Percentiles rank a stretch among this genome's conserved stretches.
phyloP scores from a whole-genome alignment of 1,140 invertebrate species.

The Bilobella aurantiaca region DNA sequence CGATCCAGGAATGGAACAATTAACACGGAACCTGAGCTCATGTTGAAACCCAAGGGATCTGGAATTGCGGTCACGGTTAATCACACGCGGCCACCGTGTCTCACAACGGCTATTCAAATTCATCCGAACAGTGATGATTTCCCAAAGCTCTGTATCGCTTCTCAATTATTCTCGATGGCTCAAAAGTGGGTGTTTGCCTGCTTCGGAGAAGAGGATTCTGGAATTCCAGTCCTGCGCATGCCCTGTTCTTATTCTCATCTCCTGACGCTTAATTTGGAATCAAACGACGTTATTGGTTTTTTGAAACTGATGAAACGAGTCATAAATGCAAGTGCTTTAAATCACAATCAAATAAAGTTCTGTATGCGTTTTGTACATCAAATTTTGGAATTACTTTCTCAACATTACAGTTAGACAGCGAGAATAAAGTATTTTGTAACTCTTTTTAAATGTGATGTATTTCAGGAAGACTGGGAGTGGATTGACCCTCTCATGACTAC shows the following conservation, averaged over 20 bases:
- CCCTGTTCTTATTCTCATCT: conserved; percentile 32
- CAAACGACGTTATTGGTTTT: conserved; percentile 25
- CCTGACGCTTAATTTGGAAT: conserved; percentile 30
- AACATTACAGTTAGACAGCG: too few species aligned
- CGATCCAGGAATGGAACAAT: too few species aligned
- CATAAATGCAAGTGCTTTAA: conserved; percentile 17
- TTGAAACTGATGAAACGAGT: conserved; percentile 24
- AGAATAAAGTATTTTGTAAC: too few species aligned
- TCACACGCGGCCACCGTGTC: conserved; percentile 21
- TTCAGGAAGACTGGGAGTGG: conserved; percentile 30
- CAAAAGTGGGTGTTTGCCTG: conserved; percentile 33
- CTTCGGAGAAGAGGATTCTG: conserved; percentile 22
- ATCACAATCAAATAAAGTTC: not conserved
- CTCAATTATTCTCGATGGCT: conserved; percentile 32
- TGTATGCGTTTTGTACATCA: too few species aligned
- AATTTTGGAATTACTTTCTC: too few species aligned
- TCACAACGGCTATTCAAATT: conserved; percentile 30
- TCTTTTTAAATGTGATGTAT: conserved; percentile 8
- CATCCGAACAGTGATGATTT: conserved; percentile 24
- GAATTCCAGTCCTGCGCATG: conserved; percentile 28
- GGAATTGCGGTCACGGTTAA: conserved; percentile 20
- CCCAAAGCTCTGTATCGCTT: conserved; percentile 26
- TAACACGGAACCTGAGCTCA: conserved; percentile 25
- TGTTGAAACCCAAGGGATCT: conserved; percentile 10
- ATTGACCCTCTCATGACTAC: conserved; percentile 24